Percentiles rank a stretch among this genome's conserved stretches.
Evolutionary conservation across 1,140 invertebrate genomes (phyloP).

Genomic region (Trachymyrmex septentrionalis): DNA sequence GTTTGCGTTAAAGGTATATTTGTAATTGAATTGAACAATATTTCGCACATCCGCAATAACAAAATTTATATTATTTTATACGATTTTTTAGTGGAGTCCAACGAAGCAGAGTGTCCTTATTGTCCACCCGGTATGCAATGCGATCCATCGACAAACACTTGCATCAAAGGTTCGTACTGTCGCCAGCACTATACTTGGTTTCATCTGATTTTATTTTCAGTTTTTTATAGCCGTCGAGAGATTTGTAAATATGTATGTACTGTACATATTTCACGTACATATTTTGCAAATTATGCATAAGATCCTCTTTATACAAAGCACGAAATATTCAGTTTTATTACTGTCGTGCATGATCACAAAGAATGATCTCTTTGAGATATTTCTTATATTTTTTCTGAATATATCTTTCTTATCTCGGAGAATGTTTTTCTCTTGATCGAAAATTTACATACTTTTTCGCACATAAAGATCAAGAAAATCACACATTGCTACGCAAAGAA

Average conservation of each 20-base stretch:
- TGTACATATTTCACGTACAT: conserved; percentile 66
- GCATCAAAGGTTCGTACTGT: conserved; percentile 90
- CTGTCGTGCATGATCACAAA: conserved; percentile 39
- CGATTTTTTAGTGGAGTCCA: conserved; percentile 71
- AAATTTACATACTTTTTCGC: conserved; percentile 22
- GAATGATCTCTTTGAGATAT: conserved; percentile 19
- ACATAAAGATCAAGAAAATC: conserved; percentile 13
- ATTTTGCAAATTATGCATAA: conserved; percentile 45
- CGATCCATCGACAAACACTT: conserved; percentile 91
- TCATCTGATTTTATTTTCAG: conserved; percentile 5
- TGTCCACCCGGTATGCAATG: conserved; percentile 92
- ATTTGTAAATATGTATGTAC: conserved; percentile 74
- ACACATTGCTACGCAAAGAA: conserved; percentile 46
- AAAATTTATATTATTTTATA: conserved; percentile 20
- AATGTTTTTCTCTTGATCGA: not conserved
- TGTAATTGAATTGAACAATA: not conserved
- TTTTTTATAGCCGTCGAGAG: conserved; percentile 30
- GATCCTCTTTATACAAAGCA: conserved; percentile 20
- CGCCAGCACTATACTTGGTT: conserved; percentile 11
- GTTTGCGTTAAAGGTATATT: conserved; percentile 91
- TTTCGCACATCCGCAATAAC: conserved; percentile 5
- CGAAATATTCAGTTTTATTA: conserved; percentile 30
- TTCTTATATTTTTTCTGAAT: conserved; percentile 23
- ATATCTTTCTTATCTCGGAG: not conserved
- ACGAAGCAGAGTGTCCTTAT: conserved; percentile 88